Percentiles rank a stretch among this genome's conserved stretches.
phyloP scores from a whole-genome alignment of 2,113 vertebrate genomes.

The Mohoua ochrocephala region DNA sequence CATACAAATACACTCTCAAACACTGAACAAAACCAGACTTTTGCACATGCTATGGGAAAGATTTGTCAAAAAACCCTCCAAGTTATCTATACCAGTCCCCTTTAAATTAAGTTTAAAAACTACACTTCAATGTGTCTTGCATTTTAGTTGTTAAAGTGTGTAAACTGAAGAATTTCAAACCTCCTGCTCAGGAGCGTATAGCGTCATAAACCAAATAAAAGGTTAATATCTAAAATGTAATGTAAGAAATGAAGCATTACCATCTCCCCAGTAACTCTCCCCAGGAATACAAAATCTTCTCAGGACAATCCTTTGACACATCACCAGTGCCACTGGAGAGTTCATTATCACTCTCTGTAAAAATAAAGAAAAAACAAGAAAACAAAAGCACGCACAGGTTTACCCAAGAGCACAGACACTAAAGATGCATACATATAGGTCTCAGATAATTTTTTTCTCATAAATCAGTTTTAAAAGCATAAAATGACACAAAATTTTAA shows the following conservation, averaged over 20 bases:
- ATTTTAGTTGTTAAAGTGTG: background rate
- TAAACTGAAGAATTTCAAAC: background rate
- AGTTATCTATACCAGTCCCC: background rate
- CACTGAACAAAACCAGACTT: background rate
- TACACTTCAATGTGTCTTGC: background rate
- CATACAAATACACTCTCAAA: background rate
- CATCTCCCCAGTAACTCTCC: conserved; percentile 92
- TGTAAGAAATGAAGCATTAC: conserved; percentile 71
- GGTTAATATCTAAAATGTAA: background rate
- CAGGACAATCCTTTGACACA: conserved; percentile 97
- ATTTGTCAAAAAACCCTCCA: background rate
- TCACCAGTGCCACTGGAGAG: conserved; percentile 96
- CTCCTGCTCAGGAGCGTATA: background rate
- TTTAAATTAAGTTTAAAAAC: background rate
- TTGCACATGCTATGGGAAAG: background rate
- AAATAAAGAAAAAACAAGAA: background rate
- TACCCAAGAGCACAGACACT: background rate
- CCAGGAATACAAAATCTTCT: conserved; percentile 97
- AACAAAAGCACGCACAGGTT: background rate
- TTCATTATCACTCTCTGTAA: conserved; percentile 93
- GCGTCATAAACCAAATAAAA: background rate
- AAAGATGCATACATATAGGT: background rate
- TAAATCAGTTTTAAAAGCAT: background rate
- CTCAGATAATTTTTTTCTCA: background rate
- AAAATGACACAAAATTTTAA: background rate